Evolutionary conservation across 2,888 invertebrate genomes (phyloP).

Genomic region (Alsophila aescularia): DNA sequence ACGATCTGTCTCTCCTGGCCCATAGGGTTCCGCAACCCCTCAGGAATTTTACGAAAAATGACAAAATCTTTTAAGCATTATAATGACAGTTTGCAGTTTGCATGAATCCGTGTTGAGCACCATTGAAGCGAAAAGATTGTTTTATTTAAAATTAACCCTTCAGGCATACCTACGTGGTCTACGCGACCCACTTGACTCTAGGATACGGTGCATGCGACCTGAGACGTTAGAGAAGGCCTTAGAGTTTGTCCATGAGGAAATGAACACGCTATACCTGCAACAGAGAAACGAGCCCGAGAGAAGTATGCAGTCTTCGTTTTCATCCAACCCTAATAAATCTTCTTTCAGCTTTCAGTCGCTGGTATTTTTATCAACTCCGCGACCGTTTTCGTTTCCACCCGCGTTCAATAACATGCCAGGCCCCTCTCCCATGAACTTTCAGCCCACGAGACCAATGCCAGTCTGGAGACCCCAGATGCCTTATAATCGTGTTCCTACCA

Average conservation of each 20-base stretch:
- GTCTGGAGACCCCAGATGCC: not conserved
- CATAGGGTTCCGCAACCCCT: slow-evolving; percentile 32
- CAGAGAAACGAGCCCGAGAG: slow-evolving; percentile 14
- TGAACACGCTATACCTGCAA: slow-evolving; percentile 37
- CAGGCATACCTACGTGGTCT: slow-evolving; percentile 38
- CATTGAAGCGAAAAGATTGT: slow-evolving; percentile 28
- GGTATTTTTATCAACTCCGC: no score
- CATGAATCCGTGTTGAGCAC: slow-evolving; percentile 34
- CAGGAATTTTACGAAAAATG: slow-evolving; percentile 41
- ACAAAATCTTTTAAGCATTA: slow-evolving; percentile 37
- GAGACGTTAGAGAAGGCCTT: slow-evolving; percentile 37
- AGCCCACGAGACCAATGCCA: not conserved
- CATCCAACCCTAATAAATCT: no score
- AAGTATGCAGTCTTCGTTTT: not conserved
- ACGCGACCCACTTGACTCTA: slow-evolving; percentile 36
- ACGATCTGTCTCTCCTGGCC: slow-evolving; percentile 31
- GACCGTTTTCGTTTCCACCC: no score
- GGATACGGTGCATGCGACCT: slow-evolving; percentile 43
- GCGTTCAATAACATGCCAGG: not conserved
- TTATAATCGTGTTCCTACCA: not conserved
- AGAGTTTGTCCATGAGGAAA: slow-evolving; percentile 39
- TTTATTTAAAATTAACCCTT: slow-evolving; percentile 38
- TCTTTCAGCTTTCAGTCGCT: no score
- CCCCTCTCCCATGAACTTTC: not conserved
- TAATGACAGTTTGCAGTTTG: slow-evolving; percentile 35